Base-by-base conservation (phyloP, 2,888 invertebrate genomes). In the Sipunculus nudus region DNA sequence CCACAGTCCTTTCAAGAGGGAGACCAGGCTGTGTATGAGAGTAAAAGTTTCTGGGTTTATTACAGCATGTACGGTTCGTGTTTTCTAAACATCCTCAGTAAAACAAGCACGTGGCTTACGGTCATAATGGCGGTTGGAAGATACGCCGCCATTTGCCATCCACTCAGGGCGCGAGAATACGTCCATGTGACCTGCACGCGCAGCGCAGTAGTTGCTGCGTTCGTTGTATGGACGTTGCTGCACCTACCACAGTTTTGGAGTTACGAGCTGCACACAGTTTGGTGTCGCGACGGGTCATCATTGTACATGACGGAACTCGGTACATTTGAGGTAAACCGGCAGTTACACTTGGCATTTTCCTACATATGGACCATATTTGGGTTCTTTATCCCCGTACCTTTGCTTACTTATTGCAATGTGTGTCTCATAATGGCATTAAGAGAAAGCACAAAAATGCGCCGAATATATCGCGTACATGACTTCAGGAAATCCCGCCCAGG, bases 41-140 rank as follows among this genome's bases (percentile, higher is more conserved):
- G 31, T 8, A 26, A 32, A 19, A 31, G 41, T 32, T 31, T 63
- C 8, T 31, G 53, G 46, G 31, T 55, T n/a, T n/a, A n/a, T n/a
- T n/a, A n/a, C n/a, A n/a, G n/a, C n/a, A n/a, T n/a, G n/a, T n/a
- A n/a, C n/a, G 73, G 75, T 28, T 59, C 66, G 28, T 74, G 75
- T 19, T 63, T 79, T 16, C 79, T 79, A 50, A 81, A 78, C 26
- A 68, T 78, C 53, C 81, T 81, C 68, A 79, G 78, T 48, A 70
- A 80, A 31, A 74, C 76, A 32, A 78, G 78, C 62, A 80, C 80
- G 2, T 79, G 78, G 78, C 68, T 81, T 28, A 81, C 79, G 10
- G 80, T 81, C 1, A 76, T 77, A 28, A 79, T 81, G 78, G 81
- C 81, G 2, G 78, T 75, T 0, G 80, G 80, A 46, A 65, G 81